A percentile compares a stretch with the other conserved stretches of the same genome.
phyloP scores from a whole-genome alignment of 2,797 vertebrate species.

The Morelia viridis region DNA sequence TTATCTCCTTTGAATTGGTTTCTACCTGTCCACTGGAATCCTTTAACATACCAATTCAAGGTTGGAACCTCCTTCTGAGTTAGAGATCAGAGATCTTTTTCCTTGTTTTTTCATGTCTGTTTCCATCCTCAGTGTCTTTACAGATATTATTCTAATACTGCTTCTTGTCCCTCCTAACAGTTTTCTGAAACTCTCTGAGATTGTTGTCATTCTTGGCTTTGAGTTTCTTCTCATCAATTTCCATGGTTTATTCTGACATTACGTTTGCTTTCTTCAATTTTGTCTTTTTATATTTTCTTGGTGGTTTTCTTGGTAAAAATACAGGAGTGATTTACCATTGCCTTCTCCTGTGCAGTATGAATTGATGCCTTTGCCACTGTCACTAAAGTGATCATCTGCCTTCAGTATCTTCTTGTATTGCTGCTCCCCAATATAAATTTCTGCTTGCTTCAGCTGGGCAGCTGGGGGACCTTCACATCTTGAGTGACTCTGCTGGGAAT shows the following conservation, averaged over 20 bases:
- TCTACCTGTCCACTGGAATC: background rate
- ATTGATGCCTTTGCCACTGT: background rate
- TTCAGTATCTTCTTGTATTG: background rate
- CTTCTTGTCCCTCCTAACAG: background rate
- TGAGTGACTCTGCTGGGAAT: background rate
- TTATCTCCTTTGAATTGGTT: background rate
- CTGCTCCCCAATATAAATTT: background rate
- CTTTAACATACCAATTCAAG: too few relatives aligned
- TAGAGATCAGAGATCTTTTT: background rate
- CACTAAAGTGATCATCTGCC: background rate
- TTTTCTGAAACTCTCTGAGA: background rate
- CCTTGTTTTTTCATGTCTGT: background rate
- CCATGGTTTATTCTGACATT: background rate
- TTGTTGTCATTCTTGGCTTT: background rate
- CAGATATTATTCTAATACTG: background rate
- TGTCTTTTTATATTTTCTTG: background rate
- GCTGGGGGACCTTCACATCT: background rate
- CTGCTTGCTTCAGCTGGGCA: background rate
- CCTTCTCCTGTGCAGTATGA: background rate
- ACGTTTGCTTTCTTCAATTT: background rate
- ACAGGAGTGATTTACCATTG: background rate
- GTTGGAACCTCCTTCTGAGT: background rate
- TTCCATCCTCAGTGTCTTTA: background rate
- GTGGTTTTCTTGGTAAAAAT: background rate
- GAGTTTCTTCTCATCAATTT: background rate